Conservation (phyloP, 2,113 vertebrate species). For the Mustela lutreola region DNA sequence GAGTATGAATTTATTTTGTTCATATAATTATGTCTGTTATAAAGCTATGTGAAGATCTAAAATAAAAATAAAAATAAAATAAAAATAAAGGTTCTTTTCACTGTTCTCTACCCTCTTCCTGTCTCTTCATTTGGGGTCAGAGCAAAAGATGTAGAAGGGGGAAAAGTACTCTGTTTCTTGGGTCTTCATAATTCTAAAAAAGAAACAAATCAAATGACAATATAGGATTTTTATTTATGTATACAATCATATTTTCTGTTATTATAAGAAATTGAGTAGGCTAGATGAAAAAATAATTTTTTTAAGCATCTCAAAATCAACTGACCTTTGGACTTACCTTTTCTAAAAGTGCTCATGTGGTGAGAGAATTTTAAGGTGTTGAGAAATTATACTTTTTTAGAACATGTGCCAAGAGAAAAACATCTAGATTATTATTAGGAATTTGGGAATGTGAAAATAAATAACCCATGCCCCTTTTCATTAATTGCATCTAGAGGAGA, state of each 20-base stretch:
- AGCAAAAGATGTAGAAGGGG: neutral
- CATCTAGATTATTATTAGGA: conserved; percentile 15
- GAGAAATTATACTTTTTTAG: neutral
- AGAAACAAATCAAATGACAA: conserved; percentile 57
- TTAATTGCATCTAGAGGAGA: neutral
- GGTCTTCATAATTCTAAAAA: conserved; percentile 47
- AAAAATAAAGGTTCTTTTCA: conserved; percentile 9
- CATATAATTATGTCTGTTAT: conserved; percentile 17
- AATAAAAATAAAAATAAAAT: neutral
- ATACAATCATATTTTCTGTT: neutral
- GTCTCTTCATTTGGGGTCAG: conserved; percentile 40
- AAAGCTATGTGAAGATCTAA: conserved; percentile 42
- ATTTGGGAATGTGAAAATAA: neutral
- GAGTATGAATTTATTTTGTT: conserved; percentile 30
- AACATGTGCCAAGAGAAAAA: neutral
- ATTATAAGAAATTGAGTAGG: conserved; percentile 3
- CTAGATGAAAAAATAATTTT: neutral
- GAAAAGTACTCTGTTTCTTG: neutral
- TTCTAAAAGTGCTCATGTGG: neutral
- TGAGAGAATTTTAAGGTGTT: conserved; percentile 7
- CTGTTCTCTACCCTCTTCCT: neutral
- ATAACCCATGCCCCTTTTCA: neutral
- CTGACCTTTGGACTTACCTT: conserved; percentile 19
- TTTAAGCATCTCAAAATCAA: conserved; percentile 46
- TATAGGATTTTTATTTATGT: conserved; percentile 23